Conservation (phyloP, 2,797 vertebrate genomes). For the Chrosomus eos region DNA sequence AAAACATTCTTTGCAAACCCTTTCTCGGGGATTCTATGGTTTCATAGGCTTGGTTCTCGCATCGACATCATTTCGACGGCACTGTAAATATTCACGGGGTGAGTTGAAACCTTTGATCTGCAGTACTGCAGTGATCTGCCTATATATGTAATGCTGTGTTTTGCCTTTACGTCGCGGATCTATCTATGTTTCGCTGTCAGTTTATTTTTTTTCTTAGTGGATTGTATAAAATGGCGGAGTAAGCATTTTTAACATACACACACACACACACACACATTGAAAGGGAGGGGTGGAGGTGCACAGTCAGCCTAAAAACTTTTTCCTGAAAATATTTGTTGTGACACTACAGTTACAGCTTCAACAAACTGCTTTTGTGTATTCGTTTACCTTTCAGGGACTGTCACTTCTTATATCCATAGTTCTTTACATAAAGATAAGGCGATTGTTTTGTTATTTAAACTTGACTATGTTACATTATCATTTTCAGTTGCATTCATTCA, state of each 20-base stretch:
- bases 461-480: neutral
- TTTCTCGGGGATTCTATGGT: conserved; percentile 63
- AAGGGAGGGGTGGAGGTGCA: conserved; percentile 74
- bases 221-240: conserved; percentile 36
- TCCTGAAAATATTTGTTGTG: conserved; percentile 75
- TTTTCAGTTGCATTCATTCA: neutral
- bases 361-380: conserved; percentile 3
- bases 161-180: conserved; percentile 65
- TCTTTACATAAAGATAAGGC: conserved; percentile 3
- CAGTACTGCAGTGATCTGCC: conserved; percentile 75
- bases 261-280: conserved; percentile 50
- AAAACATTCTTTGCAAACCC: conserved; percentile 67
- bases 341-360: conserved; percentile 64
- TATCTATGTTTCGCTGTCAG: conserved; percentile 2
- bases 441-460: conserved; percentile 29
- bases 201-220: conserved; percentile 4
- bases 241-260: conserved; percentile 50
- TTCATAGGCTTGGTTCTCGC: conserved; percentile 58
- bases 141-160: conserved; percentile 63
- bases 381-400: neutral
- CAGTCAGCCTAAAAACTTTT: conserved; percentile 77
- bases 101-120: conserved; percentile 73
- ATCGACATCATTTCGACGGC: conserved; percentile 47
- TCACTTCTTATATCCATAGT: conserved; percentile 63
- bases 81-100: conserved; percentile 65